A percentile compares a stretch with the other conserved stretches of the same genome.
Evolutionary conservation across 2,888 invertebrate species (phyloP).

Genomic region (Suillia variegata): DNA sequence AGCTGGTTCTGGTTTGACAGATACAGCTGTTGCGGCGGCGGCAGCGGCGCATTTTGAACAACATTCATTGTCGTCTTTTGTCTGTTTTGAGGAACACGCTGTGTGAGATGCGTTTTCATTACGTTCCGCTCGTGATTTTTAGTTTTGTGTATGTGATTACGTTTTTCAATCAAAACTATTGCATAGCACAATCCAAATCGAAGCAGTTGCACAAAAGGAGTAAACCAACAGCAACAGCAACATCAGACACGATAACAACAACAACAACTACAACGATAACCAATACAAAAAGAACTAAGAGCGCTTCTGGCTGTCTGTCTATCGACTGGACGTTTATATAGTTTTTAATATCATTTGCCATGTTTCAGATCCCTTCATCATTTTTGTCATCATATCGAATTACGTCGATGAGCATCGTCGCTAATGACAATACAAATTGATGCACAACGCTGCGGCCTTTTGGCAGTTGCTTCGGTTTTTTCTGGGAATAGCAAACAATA

Average conservation of each 20-base stretch:
- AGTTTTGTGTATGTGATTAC: constrained; percentile 36
- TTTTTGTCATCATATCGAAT: constrained; percentile 48
- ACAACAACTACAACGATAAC: constrained; percentile 41
- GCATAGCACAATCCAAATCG: background rate
- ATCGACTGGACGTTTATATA: too few relatives aligned
- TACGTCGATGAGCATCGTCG: constrained; percentile 3
- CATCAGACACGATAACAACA: constrained; percentile 36
- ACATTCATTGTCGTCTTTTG: background rate
- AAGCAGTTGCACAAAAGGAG: constrained; percentile 36
- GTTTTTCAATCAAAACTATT: constrained; percentile 31
- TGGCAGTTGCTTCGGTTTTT: constrained; percentile 11
- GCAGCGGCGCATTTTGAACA: background rate
- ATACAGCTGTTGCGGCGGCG: background rate
- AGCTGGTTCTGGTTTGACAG: background rate
- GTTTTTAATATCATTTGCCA: too few relatives aligned
- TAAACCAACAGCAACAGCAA: constrained; percentile 45
- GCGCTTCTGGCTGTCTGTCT: constrained; percentile 19
- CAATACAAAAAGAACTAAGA: constrained; percentile 17
- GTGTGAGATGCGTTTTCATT: constrained; percentile 5
- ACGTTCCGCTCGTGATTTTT: constrained; percentile 1
- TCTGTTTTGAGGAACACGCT: background rate
- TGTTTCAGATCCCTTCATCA: constrained; percentile 29
- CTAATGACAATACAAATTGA: constrained; percentile 23
- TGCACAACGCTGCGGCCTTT: constrained; percentile 14
- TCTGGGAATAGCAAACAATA: constrained; percentile 11